Conservation (phyloP, 2,888 invertebrate genomes). For the Hirtodrosophila cameraria region DNA sequence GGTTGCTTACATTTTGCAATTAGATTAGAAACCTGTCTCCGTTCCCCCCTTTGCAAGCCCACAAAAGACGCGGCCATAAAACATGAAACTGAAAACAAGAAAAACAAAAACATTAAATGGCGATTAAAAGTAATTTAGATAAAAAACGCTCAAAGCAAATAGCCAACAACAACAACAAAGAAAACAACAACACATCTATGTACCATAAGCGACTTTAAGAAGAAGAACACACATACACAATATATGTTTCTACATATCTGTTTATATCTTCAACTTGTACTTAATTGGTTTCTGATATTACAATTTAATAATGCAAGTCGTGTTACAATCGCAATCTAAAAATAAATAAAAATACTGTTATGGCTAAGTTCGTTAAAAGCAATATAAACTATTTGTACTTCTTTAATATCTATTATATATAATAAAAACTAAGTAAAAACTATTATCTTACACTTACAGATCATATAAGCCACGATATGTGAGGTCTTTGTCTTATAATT, state of each 20-base stretch:
- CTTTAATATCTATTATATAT: too few species aligned
- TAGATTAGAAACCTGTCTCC: constrained; percentile 73
- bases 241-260: not conserved
- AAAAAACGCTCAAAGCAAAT: constrained; percentile 70
- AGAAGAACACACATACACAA: not conserved
- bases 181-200: constrained; percentile 11
- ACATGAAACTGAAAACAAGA: constrained; percentile 64
- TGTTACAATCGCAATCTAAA: too few species aligned
- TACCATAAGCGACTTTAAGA: constrained; percentile 11
- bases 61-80: constrained; percentile 69
- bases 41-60: not conserved
- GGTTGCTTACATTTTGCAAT: constrained; percentile 72
- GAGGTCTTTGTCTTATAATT: too few species aligned
- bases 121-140: constrained; percentile 80
- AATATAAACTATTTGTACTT: too few species aligned
- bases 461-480: too few species aligned
- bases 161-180: constrained; percentile 40
- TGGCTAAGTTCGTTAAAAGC: too few species aligned
- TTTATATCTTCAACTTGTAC: too few species aligned
- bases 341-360: too few species aligned
- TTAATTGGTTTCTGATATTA: constrained; percentile 9
- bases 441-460: too few species aligned
- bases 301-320: constrained; percentile 3
- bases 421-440: too few species aligned
- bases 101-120: constrained; percentile 81